phyloP scores from a whole-genome alignment of 2,888 invertebrate genomes.

The Phengaris arion region DNA sequence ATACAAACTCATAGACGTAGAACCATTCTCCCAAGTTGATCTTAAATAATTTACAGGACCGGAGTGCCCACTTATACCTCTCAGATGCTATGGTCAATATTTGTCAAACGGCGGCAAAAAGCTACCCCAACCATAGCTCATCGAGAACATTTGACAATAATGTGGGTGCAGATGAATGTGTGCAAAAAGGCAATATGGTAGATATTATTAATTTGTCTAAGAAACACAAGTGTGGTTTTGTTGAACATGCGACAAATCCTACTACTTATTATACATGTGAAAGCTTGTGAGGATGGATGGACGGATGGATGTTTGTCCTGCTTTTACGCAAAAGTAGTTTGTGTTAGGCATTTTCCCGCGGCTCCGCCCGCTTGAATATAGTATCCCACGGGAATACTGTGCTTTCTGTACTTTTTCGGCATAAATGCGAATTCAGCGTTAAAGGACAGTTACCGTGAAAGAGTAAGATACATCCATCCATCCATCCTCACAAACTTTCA shows the following conservation, averaged over 20 bases:
- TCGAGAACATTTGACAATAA: not conserved
- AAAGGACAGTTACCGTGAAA: too few relatives aligned
- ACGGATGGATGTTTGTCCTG: too few relatives aligned
- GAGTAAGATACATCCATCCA: too few relatives aligned
- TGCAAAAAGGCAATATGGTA: not conserved
- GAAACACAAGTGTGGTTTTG: not conserved
- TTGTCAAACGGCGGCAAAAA: conserved; percentile 20
- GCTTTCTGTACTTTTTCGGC: too few relatives aligned
- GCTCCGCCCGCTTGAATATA: too few relatives aligned
- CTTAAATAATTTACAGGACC: conserved; percentile 2
- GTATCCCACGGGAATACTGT: too few relatives aligned
- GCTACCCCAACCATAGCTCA: not conserved
- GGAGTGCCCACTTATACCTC: conserved; percentile 6
- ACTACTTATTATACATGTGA: too few relatives aligned
- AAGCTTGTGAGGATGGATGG: too few relatives aligned
- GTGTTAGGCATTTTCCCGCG: too few relatives aligned
- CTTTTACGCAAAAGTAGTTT: too few relatives aligned
- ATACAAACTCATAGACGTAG: not conserved
- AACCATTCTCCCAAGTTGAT: not conserved
- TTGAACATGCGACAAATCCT: not conserved
- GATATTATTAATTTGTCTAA: not conserved
- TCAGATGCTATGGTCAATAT: conserved; percentile 15
- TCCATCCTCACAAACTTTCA: too few relatives aligned
- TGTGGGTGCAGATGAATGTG: not conserved
- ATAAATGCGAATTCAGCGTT: too few relatives aligned